A percentile compares a stretch with the other conserved stretches of the same genome.
These are phyloP conservation scores for Triplophysa bombifrons DNA, from an alignment of 2,797 vertebrate species.

Conservation along the genomic window DNA sequence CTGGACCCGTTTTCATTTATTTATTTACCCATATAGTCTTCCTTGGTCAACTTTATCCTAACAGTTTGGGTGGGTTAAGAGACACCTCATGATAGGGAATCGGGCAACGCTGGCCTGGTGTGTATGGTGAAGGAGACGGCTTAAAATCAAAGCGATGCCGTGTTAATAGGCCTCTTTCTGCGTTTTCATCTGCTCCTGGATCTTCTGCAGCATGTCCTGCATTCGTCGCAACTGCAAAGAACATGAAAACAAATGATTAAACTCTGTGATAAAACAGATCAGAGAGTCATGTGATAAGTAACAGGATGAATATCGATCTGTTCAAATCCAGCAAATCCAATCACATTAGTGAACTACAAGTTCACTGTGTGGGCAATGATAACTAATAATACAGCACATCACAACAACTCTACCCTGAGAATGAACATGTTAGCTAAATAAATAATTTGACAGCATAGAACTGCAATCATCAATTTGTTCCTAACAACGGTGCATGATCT, in stretches of 20 bases:
- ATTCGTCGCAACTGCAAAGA: constrained; percentile 76
- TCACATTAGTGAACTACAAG: neutral
- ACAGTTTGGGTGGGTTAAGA: neutral
- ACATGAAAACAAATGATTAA: constrained; percentile 34
- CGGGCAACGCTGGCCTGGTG: constrained; percentile 11
- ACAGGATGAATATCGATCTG: neutral
- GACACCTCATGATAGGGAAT: neutral
- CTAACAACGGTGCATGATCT: no score
- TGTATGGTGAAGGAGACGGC: neutral
- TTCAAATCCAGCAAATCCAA: neutral
- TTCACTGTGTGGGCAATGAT: neutral
- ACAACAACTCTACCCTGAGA: no score
- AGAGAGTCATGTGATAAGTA: constrained; percentile 10
- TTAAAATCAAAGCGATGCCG: neutral
- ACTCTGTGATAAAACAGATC: neutral
- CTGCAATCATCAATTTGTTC: neutral
- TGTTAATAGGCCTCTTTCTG: constrained; percentile 78
- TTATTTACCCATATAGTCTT: neutral
- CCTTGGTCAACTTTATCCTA: no score
- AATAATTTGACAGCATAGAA: no score
- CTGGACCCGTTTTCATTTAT: neutral
- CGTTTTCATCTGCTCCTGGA: constrained; percentile 81
- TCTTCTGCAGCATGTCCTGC: constrained; percentile 83
- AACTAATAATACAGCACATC: neutral
- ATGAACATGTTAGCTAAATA: no score